Evolutionary conservation across 2,113 vertebrate genomes (phyloP), one percentile per base, ranked within the genome.

Genomic region (Larimichthys crocea): DNA sequence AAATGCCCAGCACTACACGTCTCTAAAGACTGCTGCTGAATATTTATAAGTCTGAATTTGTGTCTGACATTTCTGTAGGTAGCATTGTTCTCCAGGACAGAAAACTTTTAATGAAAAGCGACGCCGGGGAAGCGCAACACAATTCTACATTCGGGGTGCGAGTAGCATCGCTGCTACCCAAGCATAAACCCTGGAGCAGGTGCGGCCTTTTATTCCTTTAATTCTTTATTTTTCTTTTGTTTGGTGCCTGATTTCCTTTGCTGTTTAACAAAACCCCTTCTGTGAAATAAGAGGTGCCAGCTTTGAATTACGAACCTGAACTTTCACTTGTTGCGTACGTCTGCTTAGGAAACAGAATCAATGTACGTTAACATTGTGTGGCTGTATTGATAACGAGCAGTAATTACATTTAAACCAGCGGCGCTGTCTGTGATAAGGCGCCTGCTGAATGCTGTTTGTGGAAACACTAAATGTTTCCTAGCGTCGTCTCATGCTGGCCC

Each of bases 31-130:
- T 40, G 57, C 5, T 3, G 59, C n/a, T 63, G 69, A 63, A 83
- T 89, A 82, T 66, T 74, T 79, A 86, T 76, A 40, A 85, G 52
- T 64, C 35, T 52, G 53, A 56, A 66, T 74, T 76, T 78, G 49
- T 72, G 24, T 50, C 24, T 90, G 84, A 77, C 67, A 80, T 76
- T 83, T 85, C 62, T 42, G 55, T 61, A 66, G 3, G 50, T 77
- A n/a, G 46, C 60, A 46, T 73, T 86, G 9, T 44, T 59, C 81
- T 79, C 46, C 24, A 7, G 74, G 31, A 80, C 14, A 70, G 48
- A 83, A 89, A 83, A 90, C 74, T 74, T 92, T 92, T 84, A 86
- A 92, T 92, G 85, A 87, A 86, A 80, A 31, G 48, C 75, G 74
- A 64, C 84, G 81, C 67, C 15, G 35, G 84, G 80, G 82, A 77